Conservation (phyloP, 2,797 vertebrate genomes). For the Sciaenops ocellatus region DNA sequence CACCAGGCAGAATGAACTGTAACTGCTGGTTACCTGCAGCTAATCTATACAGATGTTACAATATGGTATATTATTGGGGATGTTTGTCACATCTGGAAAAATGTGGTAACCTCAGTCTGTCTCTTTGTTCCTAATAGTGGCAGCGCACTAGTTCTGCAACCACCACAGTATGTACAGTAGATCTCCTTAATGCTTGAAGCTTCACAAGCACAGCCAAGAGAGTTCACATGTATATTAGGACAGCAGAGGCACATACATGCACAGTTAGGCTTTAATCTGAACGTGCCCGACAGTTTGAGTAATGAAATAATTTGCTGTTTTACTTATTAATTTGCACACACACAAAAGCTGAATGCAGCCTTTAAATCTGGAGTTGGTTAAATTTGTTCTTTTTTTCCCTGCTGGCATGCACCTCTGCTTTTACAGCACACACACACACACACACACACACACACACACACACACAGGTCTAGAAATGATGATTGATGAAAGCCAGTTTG, state of each 20-base stretch:
- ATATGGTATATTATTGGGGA: not conserved
- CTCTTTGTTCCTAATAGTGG: not conserved
- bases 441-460: constrained; percentile 22
- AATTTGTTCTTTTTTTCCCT: constrained; percentile 48
- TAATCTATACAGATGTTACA: not conserved
- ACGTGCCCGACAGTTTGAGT: constrained; percentile 51
- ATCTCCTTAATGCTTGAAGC: not conserved
- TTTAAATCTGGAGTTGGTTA: constrained; percentile 77
- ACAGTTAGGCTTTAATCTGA: constrained; percentile 37
- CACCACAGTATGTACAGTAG: too few species aligned
- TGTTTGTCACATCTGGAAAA: constrained; percentile 4
- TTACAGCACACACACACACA: constrained; percentile 45
- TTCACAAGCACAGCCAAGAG: not conserved
- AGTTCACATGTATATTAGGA: not conserved
- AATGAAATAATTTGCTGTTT: constrained; percentile 52
- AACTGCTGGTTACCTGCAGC: constrained; percentile 13
- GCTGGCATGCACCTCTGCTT: constrained; percentile 53
- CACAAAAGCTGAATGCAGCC: constrained; percentile 42
- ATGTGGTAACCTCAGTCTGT: not conserved
- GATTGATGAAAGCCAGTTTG: constrained; percentile 58
- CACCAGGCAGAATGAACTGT: not conserved
- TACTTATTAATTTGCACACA: constrained; percentile 26
- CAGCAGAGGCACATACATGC: not conserved
- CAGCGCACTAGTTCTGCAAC: not conserved
- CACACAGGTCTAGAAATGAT: constrained; percentile 27